Evolutionary conservation across 2,888 invertebrate genomes (phyloP), one percentile per base, ranked within the genome.

Genomic region (Epirrhoe alternata): DNA sequence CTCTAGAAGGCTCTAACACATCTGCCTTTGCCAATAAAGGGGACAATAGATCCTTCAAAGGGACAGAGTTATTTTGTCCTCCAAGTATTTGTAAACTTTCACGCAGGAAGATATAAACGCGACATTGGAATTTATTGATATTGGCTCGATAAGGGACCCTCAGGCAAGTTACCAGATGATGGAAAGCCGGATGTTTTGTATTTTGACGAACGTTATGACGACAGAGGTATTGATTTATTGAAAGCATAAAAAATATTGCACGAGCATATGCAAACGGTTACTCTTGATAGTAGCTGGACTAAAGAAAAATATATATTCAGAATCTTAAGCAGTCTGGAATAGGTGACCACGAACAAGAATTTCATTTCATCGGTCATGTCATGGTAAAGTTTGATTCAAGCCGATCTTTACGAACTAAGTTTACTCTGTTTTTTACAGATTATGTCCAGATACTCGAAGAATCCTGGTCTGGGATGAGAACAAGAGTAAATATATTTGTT

Each of bases 101-200:
- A 55, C 57, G 30, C 42, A 64, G 64, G 63, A 71, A 64, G 66
- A 12, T 54, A 72, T 66, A 66, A 72, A 64, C 17, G 56, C 45
- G 66, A 56, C 61, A 10, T 57, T 16, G 31, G 38, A 53, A 64
- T 70, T 70, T 66, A 72, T 70, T 63, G 68, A 63, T 68, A 63
- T 66, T 53, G 64, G 52, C 47, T 7, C 50, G 61, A 47, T 52
- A 56, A 51, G 57, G 64, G 58, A 38, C 12, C 14, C 35, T 38
- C n/a, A 51, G 17, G 5, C 10, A 17, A 51, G 24, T 10, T 50
- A 10, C 24, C 50, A 17, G 24, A 16, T 31, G 12, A 12, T 33
- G 3, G 5, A 58, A 58, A 35, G 49, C 58, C 58, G 58, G 58
- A 58, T 58, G 16, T 53, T 53, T 53, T n/a, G 35, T 53, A 35